phyloP scores from a whole-genome alignment of 2,797 vertebrate species.

The Monodelphis domestica region DNA sequence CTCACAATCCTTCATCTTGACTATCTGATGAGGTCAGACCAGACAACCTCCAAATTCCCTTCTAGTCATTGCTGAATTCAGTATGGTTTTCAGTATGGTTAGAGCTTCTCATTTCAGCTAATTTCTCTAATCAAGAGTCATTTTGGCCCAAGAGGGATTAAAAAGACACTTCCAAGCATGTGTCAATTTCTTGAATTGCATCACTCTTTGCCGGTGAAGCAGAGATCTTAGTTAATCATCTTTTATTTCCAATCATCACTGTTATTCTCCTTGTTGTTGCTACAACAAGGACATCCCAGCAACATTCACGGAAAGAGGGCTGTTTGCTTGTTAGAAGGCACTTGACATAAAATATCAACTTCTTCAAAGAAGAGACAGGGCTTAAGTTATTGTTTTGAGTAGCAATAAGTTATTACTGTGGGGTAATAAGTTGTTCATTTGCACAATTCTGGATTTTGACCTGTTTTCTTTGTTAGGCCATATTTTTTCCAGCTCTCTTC shows the following conservation, averaged over 20 bases:
- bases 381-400: constrained; percentile 54
- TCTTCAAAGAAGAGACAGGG: constrained; percentile 29
- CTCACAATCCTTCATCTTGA: not conserved
- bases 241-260: constrained; percentile 30
- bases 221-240: constrained; percentile 31
- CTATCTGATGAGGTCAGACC: not conserved
- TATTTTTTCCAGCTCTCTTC: constrained; percentile 48
- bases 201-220: too few species aligned
- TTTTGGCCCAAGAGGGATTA: constrained; percentile 17
- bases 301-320: not conserved
- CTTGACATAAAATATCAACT: constrained; percentile 43
- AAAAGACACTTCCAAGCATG: not conserved
- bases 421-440: not conserved
- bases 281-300: not conserved
- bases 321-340: constrained; percentile 13
- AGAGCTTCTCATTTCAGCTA: not conserved
- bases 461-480: constrained; percentile 20
- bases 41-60: not conserved
- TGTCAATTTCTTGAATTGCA: not conserved
- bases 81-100: not conserved
- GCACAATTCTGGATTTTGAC: not conserved
- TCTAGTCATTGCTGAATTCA: not conserved
- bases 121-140: constrained; percentile 36
- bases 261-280: constrained; percentile 38
- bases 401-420: not conserved